Conservation (phyloP, 2,797 vertebrate species). For the Hemitrygon akajei region DNA sequence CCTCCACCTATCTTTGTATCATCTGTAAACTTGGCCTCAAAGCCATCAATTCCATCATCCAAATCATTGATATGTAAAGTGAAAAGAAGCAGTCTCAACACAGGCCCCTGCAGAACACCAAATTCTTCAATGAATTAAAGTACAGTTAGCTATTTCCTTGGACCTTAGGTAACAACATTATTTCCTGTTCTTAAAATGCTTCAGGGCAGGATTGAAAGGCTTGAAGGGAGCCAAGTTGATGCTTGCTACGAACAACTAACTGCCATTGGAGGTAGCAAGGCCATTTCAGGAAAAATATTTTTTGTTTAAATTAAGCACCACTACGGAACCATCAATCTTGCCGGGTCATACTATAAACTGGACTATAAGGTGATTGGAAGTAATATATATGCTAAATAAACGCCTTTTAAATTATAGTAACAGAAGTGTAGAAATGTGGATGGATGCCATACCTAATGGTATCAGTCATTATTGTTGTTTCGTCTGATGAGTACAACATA, state of each 20-base stretch:
- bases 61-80: too few species aligned
- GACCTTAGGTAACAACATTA: not conserved
- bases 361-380: not conserved
- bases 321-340: not conserved
- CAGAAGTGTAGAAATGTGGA: not conserved
- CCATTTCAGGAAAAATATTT: not conserved
- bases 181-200: not conserved
- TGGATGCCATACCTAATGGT: not conserved
- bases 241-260: not conserved
- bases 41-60: too few species aligned
- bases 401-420: not conserved
- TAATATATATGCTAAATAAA: not conserved
- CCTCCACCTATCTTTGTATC: too few species aligned
- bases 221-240: not conserved
- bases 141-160: not conserved
- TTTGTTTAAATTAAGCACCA: not conserved
- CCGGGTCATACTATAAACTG: not conserved
- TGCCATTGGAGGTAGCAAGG: not conserved
- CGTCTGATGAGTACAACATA: not conserved
- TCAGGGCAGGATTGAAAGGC: not conserved
- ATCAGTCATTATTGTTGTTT: not conserved
- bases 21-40: too few species aligned
- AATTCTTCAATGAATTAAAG: not conserved
- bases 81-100: too few species aligned
- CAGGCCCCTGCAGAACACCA: not conserved